phyloP scores from a whole-genome alignment of 2,888 invertebrate species.

The Andrena haemorrhoa region DNA sequence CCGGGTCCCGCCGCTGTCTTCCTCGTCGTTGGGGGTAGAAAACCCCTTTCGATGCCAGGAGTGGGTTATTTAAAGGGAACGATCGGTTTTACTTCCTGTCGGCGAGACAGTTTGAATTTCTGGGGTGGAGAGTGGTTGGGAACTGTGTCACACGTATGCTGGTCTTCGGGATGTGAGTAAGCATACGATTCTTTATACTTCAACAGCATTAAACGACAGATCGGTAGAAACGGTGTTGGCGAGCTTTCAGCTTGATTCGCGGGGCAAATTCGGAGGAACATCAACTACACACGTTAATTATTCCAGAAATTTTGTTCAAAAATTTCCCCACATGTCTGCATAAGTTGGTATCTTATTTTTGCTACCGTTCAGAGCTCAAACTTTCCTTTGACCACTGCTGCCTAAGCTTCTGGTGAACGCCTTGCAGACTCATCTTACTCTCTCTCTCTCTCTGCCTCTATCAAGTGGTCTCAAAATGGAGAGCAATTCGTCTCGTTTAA shows the following conservation, averaged over 20 bases:
- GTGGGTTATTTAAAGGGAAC: constrained; percentile 71
- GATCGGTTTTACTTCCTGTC: constrained; percentile 67
- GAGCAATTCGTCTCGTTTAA: constrained; percentile 46
- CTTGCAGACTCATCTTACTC: neutral
- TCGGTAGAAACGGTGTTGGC: neutral
- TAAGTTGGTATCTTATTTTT: no score
- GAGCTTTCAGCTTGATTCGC: neutral
- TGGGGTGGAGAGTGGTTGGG: neutral
- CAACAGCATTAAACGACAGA: neutral
- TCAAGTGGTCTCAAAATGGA: constrained; percentile 15
- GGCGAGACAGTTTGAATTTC: constrained; percentile 36
- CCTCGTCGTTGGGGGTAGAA: constrained; percentile 37
- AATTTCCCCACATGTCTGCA: constrained; percentile 16
- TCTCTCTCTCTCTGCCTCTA: neutral
- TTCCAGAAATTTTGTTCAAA: constrained; percentile 26
- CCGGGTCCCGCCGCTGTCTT: constrained; percentile 50
- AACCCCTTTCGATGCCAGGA: constrained; percentile 55
- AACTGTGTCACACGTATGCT: constrained; percentile 26
- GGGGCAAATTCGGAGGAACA: constrained; percentile 24
- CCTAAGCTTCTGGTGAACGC: no score
- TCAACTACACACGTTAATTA: constrained; percentile 27
- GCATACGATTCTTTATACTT: neutral
- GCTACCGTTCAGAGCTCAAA: no score
- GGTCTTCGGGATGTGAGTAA: neutral
- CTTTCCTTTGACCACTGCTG: neutral